These are phyloP conservation scores for Mythimna pallens DNA, from an alignment of 2,888 invertebrate species.

Conservation along the genomic window DNA sequence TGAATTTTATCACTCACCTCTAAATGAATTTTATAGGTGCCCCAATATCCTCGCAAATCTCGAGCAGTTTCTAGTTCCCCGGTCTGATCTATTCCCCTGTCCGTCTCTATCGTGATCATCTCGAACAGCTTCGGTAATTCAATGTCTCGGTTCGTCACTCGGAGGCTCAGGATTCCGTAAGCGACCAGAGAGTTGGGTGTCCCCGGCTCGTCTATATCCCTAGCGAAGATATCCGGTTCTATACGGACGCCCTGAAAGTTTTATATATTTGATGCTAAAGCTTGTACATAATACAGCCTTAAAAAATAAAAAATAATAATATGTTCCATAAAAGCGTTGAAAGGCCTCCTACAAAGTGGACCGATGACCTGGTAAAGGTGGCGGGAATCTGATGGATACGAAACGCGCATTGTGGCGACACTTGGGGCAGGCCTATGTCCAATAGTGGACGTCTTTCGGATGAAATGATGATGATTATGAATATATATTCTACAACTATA, in stretches of 20 bases:
- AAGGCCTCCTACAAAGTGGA: no score
- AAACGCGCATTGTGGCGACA: no score
- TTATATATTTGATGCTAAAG: not conserved
- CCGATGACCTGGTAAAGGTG: no score
- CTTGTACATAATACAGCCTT: not conserved
- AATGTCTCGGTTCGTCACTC: constrained; percentile 72
- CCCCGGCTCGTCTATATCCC: constrained; percentile 89
- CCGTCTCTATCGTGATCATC: constrained; percentile 75
- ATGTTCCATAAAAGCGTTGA: no score
- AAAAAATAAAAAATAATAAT: no score
- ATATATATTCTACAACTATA: no score
- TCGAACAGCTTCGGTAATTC: constrained; percentile 76
- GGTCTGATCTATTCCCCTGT: constrained; percentile 70
- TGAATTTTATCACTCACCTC: constrained; percentile 75
- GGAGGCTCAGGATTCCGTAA: constrained; percentile 81
- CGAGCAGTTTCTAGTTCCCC: constrained; percentile 84
- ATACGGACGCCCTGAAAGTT: constrained; percentile 73
- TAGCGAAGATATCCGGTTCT: constrained; percentile 82
- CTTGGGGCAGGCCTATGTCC: no score
- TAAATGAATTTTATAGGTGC: constrained; percentile 89
- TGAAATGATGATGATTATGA: no score
- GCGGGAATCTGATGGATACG: no score
- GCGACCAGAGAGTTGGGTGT: constrained; percentile 89
- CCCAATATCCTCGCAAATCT: constrained; percentile 90
- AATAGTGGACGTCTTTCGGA: no score